phyloP scores from a whole-genome alignment of 2,888 invertebrate genomes.

The Eristalis pertinax region DNA sequence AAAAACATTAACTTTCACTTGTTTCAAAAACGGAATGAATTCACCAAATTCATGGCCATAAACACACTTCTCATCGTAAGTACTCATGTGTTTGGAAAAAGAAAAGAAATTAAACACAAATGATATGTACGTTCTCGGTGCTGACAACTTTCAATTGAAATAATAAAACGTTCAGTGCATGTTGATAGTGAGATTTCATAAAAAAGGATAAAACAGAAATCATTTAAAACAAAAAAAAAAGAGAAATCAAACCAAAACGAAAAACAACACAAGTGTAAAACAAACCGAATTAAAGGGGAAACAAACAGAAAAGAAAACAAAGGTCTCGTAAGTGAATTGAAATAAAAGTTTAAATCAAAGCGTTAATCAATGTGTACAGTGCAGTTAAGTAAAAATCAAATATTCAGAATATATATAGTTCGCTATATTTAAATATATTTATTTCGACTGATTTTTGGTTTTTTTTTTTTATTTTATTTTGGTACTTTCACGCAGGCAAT shows the following conservation, averaged over 20 bases:
- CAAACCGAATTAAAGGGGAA: slow-evolving; percentile 29
- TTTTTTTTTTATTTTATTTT: slow-evolving; percentile 31
- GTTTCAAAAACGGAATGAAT: not conserved
- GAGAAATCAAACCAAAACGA: slow-evolving; percentile 12
- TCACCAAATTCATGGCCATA: not conserved
- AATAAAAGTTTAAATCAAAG: slow-evolving; percentile 45
- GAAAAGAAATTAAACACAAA: not conserved
- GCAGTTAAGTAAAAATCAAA: slow-evolving; percentile 57
- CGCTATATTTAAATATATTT: slow-evolving; percentile 50
- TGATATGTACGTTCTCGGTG: slow-evolving; percentile 53
- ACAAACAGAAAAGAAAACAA: slow-evolving; percentile 33
- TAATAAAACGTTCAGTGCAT: slow-evolving; percentile 67
- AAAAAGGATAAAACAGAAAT: slow-evolving; percentile 26
- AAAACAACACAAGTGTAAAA: slow-evolving; percentile 66
- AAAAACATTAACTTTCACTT: slow-evolving; percentile 14
- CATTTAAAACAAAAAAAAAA: not conserved
- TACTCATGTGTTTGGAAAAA: not conserved
- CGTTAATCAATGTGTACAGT: slow-evolving; percentile 60
- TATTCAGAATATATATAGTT: slow-evolving; percentile 57
- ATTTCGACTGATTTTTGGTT: slow-evolving; percentile 13
- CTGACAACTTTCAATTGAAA: slow-evolving; percentile 44
- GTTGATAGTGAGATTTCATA: slow-evolving; percentile 51
- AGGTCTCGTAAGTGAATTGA: slow-evolving; percentile 13
- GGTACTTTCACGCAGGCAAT: slow-evolving; percentile 55
- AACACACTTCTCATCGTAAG: not conserved